Evolutionary conservation across 2,888 invertebrate genomes (phyloP), one percentile per base, ranked within the genome.

Genomic region (Drosophila mulleri): DNA sequence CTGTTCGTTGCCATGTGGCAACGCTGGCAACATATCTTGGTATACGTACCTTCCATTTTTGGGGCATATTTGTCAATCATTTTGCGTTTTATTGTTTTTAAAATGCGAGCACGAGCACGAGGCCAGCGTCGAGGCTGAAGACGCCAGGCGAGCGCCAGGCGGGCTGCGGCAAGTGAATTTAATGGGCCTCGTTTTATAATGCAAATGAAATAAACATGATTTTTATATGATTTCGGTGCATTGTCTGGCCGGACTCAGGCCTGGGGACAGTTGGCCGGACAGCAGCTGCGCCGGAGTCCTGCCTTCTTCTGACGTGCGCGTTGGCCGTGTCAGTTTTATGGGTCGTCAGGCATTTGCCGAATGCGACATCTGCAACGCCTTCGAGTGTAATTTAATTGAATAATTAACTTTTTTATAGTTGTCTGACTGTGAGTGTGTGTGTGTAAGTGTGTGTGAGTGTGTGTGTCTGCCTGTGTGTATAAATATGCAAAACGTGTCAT

Each of bases 161-260:
- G 45, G 20, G 48, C 29, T 5, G 48, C 23, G 59, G 48, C 58
- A 65, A 89, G 69, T 68, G 78, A 87, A 72, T 89, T 86, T 86
- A 90, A 86, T 85, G 85, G 90, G 84, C 67, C 87, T 48, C 63
- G 69, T 65, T 81, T 88, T 87, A 75, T 82, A 79, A 90, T 87
- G 88, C 82, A 89, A 90, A 89, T 89, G 72, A 90, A 87, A 89
- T 89, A 89, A 89, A 89, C 88, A 87, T 90, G 89, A 87, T 85
- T 85, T 85, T 87, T 80, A 89, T 89, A 79, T 72, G 90, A 87
- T 86, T 89, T 90, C 69, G 48, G 54, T 69, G 63, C 63, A 69
- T 54, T 66, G 48, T 50, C 32, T 62, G 59, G 37, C 63, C n/a
- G 57, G n/a, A 56, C 11, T 2, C 32, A 11, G 39, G 39, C 16